A percentile compares a stretch with the other conserved stretches of the same genome.
Conservation (phyloP, 1,140 invertebrate species). For the Drosophila lini region DNA sequence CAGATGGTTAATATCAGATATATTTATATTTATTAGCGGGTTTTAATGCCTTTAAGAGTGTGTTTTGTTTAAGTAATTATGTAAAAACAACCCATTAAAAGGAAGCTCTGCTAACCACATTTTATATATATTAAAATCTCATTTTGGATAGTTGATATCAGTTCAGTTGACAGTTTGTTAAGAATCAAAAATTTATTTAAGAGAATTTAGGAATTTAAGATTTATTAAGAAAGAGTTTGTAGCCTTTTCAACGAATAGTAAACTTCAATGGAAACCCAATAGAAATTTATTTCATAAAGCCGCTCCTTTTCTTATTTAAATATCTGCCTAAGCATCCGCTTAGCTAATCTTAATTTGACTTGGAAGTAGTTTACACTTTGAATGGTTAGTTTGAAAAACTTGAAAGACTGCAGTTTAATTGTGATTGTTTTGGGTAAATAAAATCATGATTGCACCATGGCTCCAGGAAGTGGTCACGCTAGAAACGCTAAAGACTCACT, state of each 20-base stretch:
- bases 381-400: slow-evolving; percentile 16
- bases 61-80: background rate
- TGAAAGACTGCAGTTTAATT: slow-evolving; percentile 15
- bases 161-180: background rate
- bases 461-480: slow-evolving; percentile 13
- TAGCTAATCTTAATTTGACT: background rate
- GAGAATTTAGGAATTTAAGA: no score
- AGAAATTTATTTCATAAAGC: background rate
- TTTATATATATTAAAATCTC: background rate
- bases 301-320: background rate
- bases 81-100: background rate
- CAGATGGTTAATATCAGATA: background rate
- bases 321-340: background rate
- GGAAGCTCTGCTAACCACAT: background rate
- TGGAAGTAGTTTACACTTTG: slow-evolving; percentile 2
- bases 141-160: background rate
- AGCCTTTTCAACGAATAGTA: background rate
- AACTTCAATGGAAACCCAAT: background rate
- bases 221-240: background rate
- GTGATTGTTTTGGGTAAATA: slow-evolving; percentile 17
- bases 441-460: slow-evolving; percentile 17
- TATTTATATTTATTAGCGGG: background rate
- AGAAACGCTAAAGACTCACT: slow-evolving; percentile 6
- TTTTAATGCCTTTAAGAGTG: background rate
- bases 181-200: no score